phyloP scores from a whole-genome alignment of 2,113 vertebrate species.

The Thymallus thymallus region DNA sequence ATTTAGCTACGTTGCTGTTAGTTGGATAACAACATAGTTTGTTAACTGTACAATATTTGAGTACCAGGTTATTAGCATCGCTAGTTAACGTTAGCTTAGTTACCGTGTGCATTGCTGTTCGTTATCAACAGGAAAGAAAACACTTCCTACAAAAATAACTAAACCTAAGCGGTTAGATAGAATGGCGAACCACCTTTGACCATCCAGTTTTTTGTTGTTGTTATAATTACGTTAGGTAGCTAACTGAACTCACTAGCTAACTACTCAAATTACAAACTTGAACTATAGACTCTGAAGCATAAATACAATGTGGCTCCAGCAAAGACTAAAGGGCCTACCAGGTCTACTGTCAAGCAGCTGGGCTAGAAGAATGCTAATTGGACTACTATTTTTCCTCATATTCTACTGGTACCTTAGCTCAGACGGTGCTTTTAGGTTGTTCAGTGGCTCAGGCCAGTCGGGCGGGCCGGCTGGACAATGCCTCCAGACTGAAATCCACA shows the following conservation, averaged over 20 bases:
- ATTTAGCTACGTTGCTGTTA: not conserved
- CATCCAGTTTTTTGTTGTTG: not conserved
- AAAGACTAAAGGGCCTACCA: conserved; percentile 89
- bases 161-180: not conserved
- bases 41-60: too few species aligned
- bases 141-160: too few species aligned
- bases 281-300: not conserved
- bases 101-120: not conserved
- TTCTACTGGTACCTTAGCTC: conserved; percentile 86
- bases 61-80: too few species aligned
- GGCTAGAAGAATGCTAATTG: conserved; percentile 83
- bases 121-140: too few species aligned
- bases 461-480: conserved; percentile 77
- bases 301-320: conserved; percentile 85
- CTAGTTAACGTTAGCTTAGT: too few species aligned
- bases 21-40: not conserved
- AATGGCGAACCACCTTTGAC: not conserved
- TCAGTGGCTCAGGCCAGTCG: conserved; percentile 65
- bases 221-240: too few species aligned
- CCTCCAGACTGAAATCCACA: conserved; percentile 77
- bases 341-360: conserved; percentile 93
- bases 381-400: conserved; percentile 80
- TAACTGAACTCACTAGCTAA: too few species aligned
- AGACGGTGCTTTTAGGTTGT: conserved; percentile 67
- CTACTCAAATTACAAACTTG: not conserved